These are phyloP conservation scores for Nautilus pompilius DNA, from an alignment of 1,140 invertebrate genomes.

Conservation along the genomic window DNA sequence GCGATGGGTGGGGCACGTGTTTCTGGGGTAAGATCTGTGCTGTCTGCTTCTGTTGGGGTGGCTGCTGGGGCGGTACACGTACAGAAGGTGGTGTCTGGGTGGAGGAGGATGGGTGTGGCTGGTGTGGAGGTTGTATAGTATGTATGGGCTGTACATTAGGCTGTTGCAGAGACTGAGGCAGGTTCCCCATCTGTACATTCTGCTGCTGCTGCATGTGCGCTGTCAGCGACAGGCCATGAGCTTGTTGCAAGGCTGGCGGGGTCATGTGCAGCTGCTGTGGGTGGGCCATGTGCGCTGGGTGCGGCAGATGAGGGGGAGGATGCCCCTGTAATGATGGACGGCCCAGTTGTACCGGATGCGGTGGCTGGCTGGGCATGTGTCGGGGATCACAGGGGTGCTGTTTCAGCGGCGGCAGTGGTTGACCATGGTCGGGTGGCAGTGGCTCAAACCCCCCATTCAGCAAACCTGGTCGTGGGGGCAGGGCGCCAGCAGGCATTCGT, in stretches of 20 bases:
- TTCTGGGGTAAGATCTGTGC: too few species aligned
- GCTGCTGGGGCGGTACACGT: too few species aligned
- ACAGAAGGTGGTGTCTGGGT: too few species aligned
- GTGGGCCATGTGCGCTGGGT: neutral
- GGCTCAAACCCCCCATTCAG: conserved; percentile 25
- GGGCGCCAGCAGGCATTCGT: conserved; percentile 13
- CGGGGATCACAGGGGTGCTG: conserved; percentile 3
- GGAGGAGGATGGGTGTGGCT: too few species aligned
- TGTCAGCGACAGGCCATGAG: too few species aligned
- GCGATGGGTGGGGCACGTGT: too few species aligned
- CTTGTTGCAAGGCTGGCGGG: neutral
- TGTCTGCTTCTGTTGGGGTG: too few species aligned
- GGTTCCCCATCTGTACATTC: too few species aligned
- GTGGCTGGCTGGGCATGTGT: neutral
- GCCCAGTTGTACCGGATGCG: conserved; percentile 5
- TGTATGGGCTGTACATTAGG: too few species aligned
- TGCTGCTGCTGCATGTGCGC: neutral
- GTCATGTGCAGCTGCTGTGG: neutral
- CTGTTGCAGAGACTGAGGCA: too few species aligned
- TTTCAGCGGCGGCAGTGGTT: conserved; percentile 10
- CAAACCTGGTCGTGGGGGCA: conserved; percentile 13
- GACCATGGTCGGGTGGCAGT: conserved; percentile 14
- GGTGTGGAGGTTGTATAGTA: too few species aligned
- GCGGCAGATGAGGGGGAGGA: neutral
- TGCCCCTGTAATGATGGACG: conserved; percentile 10